phyloP scores from a whole-genome alignment of 2,113 vertebrate species.

The Microtus montanus region DNA sequence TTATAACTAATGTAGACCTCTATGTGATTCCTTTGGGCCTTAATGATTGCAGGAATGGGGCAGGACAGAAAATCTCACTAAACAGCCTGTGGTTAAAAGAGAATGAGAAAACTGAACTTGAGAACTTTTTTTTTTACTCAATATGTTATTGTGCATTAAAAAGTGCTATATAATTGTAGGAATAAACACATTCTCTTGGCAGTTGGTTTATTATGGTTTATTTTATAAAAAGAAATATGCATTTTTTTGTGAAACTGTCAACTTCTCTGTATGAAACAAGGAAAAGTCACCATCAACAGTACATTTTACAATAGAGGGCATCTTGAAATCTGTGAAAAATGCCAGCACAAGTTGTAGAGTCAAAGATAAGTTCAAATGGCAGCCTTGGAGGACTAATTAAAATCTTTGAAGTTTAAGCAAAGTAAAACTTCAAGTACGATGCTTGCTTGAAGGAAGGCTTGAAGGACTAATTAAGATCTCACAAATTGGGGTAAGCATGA shows the following conservation, averaged over 20 bases:
- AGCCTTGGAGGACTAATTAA: conserved; percentile 74
- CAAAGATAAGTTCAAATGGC: conserved; percentile 65
- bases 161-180: not conserved
- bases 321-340: conserved; percentile 56
- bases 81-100: not conserved
- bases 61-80: no score
- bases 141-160: not conserved
- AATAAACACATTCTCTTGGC: not conserved
- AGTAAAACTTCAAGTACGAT: conserved; percentile 64
- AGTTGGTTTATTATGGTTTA: not conserved
- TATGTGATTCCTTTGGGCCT: no score
- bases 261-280: not conserved
- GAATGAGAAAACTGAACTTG: not conserved
- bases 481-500: conserved; percentile 53
- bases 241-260: not conserved
- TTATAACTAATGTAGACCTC: no score
- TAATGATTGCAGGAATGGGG: no score
- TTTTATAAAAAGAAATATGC: conserved; percentile 37
- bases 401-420: conserved; percentile 64
- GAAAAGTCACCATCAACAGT: not conserved
- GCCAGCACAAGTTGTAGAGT: not conserved
- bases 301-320: conserved; percentile 3
- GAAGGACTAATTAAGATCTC: conserved; percentile 76
- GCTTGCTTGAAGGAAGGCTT: conserved; percentile 68
- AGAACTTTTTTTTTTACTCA: not conserved